Evolutionary conservation across 2,888 invertebrate species (phyloP).

Genomic region (Thecophora atra): DNA sequence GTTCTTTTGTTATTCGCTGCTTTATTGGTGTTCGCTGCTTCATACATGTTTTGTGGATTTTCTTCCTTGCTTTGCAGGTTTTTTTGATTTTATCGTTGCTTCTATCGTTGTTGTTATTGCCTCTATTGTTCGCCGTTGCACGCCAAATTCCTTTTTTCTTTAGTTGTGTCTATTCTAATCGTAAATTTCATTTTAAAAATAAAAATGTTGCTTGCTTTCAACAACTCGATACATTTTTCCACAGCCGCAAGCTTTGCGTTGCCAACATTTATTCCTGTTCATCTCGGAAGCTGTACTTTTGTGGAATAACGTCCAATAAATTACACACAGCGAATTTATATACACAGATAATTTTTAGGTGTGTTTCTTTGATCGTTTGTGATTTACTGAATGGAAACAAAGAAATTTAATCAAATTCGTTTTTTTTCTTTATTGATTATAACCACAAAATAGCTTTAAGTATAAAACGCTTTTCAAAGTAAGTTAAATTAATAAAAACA

Average conservation of each 20-base stretch:
- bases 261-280: too few relatives aligned
- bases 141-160: not conserved
- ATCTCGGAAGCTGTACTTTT: not conserved
- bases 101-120: not conserved
- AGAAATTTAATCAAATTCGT: too few relatives aligned
- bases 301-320: slow-evolving; percentile 8
- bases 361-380: not conserved
- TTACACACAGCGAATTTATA: not conserved
- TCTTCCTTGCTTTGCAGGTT: too few relatives aligned
- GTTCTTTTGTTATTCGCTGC: too few relatives aligned
- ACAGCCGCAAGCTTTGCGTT: not conserved
- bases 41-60: not conserved
- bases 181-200: not conserved
- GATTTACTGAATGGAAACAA: too few relatives aligned
- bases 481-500: too few relatives aligned
- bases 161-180: not conserved
- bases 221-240: not conserved
- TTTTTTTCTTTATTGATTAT: too few relatives aligned
- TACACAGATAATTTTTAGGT: not conserved
- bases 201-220: not conserved
- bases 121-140: slow-evolving; percentile 8
- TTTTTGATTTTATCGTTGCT: too few relatives aligned
- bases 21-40: too few relatives aligned
- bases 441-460: too few relatives aligned
- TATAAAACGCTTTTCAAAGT: too few relatives aligned